Evolutionary conservation across 2,888 invertebrate genomes (phyloP).

Genomic region (Resseliella maxima): DNA sequence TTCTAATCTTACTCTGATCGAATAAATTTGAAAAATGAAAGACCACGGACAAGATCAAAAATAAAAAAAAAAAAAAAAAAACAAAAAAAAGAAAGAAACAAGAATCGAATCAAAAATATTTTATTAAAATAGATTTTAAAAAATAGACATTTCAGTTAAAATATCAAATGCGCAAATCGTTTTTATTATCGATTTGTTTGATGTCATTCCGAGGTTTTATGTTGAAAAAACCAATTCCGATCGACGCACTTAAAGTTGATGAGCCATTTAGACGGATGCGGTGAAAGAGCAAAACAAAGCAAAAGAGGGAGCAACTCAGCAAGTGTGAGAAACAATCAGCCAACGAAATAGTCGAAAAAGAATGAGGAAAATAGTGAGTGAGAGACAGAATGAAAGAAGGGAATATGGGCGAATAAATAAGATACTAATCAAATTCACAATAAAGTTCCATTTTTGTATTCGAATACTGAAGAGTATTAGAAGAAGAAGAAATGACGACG

Average conservation of each 20-base stretch:
- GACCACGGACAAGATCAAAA: background rate
- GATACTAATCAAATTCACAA: background rate
- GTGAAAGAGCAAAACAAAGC: too few relatives aligned
- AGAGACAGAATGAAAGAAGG: too few relatives aligned
- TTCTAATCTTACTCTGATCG: background rate
- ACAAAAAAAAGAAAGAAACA: background rate
- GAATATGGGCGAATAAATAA: too few relatives aligned
- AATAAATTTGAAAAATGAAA: background rate
- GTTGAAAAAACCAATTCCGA: too few relatives aligned
- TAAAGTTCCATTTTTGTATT: background rate
- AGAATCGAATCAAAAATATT: background rate
- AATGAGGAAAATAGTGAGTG: too few relatives aligned
- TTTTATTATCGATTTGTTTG: background rate
- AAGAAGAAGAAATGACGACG: background rate
- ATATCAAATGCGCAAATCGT: background rate
- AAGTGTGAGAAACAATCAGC: too few relatives aligned
- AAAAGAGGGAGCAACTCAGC: too few relatives aligned
- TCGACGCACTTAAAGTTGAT: too few relatives aligned
- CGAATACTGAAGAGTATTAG: background rate
- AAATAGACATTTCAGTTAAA: background rate
- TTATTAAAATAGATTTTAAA: constrained; percentile 1
- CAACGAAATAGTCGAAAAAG: too few relatives aligned
- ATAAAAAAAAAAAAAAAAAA: background rate
- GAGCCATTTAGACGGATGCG: too few relatives aligned
- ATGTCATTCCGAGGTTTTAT: too few relatives aligned